phyloP scores from a whole-genome alignment of 2,113 vertebrate species.

The Neoarius graeffei region DNA sequence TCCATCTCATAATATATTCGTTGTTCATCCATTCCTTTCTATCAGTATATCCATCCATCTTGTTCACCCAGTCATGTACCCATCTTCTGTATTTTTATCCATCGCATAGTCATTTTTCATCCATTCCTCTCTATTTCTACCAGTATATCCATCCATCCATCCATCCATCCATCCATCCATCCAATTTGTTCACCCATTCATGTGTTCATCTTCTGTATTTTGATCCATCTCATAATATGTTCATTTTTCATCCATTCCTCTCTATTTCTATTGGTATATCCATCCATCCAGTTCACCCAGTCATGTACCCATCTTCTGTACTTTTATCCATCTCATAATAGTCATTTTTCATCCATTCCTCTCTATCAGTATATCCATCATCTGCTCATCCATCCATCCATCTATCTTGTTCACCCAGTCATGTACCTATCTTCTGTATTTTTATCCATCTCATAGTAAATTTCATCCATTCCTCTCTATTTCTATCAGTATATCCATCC shows the following conservation, averaged over 20 bases:
- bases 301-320: no score
- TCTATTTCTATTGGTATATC: no score
- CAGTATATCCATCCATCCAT: background rate
- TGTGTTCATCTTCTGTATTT: rapidly evolving
- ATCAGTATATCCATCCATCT: background rate
- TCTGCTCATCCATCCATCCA: no score
- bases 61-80: no score
- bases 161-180: background rate
- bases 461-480: background rate
- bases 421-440: background rate
- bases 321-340: no score
- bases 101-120: no score
- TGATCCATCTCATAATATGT: background rate
- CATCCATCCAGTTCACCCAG: no score
- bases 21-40: background rate
- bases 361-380: background rate
- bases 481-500: background rate
- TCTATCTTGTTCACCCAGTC: no score
- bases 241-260: background rate
- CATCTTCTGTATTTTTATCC: no score
- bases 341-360: background rate
- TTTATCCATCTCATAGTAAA: background rate
- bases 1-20: background rate
- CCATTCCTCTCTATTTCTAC: background rate
- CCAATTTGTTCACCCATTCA: background rate